phyloP scores from a whole-genome alignment of 2,797 vertebrate genomes.

The Sparidentex hasta region DNA sequence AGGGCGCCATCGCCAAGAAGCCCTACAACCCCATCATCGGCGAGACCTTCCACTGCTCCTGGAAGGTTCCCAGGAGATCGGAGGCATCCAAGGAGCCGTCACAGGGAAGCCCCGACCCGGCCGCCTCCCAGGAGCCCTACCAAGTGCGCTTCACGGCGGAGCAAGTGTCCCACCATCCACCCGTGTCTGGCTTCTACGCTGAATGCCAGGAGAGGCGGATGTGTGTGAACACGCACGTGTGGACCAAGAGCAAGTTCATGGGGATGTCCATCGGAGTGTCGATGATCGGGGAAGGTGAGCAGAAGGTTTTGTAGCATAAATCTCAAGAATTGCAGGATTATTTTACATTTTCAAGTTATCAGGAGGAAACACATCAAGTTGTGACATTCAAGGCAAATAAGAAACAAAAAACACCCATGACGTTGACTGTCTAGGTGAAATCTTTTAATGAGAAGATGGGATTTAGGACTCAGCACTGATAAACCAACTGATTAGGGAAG shows the following conservation, averaged over 20 bases:
- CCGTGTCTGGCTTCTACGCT: conserved; percentile 98
- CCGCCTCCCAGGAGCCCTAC: conserved; percentile 83
- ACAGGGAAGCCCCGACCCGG: conserved; percentile 42
- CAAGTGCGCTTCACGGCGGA: conserved; percentile 95
- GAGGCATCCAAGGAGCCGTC: conserved; percentile 31
- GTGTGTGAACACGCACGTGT: conserved; percentile 96
- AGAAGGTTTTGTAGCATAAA: too few species aligned
- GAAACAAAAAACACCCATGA: too few species aligned
- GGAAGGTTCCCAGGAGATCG: conserved; percentile 87
- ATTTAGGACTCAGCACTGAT: too few species aligned
- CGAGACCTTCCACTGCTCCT: conserved; percentile 98
- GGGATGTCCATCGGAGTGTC: conserved; percentile 99
- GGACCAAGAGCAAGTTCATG: conserved; percentile 99
- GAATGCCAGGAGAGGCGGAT: conserved; percentile 95
- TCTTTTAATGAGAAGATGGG: too few species aligned
- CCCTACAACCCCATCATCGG: conserved; percentile 99
- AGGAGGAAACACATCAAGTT: too few species aligned
- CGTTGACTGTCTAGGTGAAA: too few species aligned
- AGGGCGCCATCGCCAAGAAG: conserved; percentile 98
- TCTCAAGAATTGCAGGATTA: not conserved
- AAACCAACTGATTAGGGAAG: too few species aligned
- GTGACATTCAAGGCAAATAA: too few species aligned
- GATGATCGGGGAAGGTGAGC: conserved; percentile 96
- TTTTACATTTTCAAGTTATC: too few species aligned
- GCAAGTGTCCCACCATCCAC: conserved; percentile 98